These are phyloP conservation scores for Drosophila nr. perissopoda DNA, from an alignment of 2,888 invertebrate species.

Conservation along the genomic window DNA sequence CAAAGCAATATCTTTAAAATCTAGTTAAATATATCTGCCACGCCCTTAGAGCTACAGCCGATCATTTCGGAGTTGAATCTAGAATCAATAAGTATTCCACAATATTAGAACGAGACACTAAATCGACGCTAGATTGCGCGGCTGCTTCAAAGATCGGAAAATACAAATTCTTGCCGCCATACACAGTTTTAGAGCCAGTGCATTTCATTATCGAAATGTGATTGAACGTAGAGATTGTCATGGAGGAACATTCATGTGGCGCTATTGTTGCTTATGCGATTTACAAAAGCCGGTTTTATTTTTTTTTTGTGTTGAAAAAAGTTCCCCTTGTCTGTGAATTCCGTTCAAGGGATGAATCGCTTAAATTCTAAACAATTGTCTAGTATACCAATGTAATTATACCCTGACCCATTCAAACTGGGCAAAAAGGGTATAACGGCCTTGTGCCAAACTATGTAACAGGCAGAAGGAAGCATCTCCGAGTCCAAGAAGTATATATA, in stretches of 20 bases:
- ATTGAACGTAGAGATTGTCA: neutral
- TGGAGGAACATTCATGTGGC: neutral
- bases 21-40: neutral
- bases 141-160: neutral
- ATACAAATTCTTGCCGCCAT: neutral
- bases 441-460: neutral
- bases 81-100: neutral
- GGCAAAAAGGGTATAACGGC: neutral
- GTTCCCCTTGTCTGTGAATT: neutral
- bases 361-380: neutral
- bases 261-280: neutral
- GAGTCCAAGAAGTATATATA: neutral
- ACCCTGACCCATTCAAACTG: neutral
- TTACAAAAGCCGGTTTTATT: neutral
- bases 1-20: neutral
- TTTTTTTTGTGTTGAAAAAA: neutral
- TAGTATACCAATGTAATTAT: neutral
- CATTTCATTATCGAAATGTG: neutral
- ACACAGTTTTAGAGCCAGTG: neutral
- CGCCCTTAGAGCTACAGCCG: no score
- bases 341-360: slow-evolving; percentile 1
- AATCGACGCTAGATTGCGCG: neutral
- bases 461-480: neutral
- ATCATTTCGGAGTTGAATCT: neutral
- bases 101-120: neutral